phyloP scores from a whole-genome alignment of 2,888 invertebrate genomes.

The Apamea monoglypha region DNA sequence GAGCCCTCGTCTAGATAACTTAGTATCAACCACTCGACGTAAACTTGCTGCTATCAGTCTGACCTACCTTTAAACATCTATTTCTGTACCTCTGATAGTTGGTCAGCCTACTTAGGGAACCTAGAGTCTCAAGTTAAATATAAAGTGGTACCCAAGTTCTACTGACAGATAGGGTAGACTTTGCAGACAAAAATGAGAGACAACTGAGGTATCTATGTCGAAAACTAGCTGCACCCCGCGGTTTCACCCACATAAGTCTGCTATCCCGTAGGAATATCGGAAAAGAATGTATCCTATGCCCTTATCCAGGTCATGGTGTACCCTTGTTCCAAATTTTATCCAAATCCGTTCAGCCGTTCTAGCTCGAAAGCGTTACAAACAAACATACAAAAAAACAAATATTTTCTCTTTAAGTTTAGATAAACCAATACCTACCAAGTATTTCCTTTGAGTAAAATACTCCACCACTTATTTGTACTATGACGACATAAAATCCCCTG shows the following conservation, averaged over 20 bases:
- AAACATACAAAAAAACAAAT: too few relatives aligned
- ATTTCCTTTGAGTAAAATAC: background rate
- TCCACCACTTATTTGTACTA: background rate
- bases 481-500: background rate
- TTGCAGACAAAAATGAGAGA: background rate
- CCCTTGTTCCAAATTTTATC: too few relatives aligned
- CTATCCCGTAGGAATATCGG: too few relatives aligned
- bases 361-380: too few relatives aligned
- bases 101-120: background rate
- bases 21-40: too few relatives aligned
- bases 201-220: background rate
- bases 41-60: constrained; percentile 20
- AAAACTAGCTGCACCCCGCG: background rate
- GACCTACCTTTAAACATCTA: constrained; percentile 36
- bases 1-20: background rate
- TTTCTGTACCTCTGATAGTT: constrained; percentile 28
- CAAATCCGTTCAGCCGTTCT: too few relatives aligned
- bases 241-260: too few relatives aligned
- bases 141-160: background rate
- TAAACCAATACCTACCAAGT: background rate
- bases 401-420: too few relatives aligned
- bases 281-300: too few relatives aligned
- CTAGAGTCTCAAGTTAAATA: background rate
- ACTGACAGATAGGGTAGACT: background rate
- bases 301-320: too few relatives aligned